Conservation (phyloP, 2,797 vertebrate species). For the Diglossa cyanea region DNA sequence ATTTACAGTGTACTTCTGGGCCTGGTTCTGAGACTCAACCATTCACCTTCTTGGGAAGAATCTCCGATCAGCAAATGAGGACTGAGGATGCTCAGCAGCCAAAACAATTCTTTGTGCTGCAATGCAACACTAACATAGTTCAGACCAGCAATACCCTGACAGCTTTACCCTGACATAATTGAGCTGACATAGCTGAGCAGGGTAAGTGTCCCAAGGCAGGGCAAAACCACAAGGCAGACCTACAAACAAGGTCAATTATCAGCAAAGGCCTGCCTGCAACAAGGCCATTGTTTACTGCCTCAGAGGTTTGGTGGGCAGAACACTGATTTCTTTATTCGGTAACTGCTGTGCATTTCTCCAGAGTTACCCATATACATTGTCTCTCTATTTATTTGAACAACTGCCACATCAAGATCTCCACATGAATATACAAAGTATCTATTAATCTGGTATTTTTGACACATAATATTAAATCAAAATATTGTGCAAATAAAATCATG, state of each 20-base stretch:
- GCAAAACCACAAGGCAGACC: slow-evolving; percentile 4
- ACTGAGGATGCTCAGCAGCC: not conserved
- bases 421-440: not conserved
- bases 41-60: not conserved
- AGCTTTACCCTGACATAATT: slow-evolving; percentile 56
- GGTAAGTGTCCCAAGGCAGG: slow-evolving; percentile 24
- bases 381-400: not conserved
- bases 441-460: not conserved
- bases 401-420: not conserved
- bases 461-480: not conserved
- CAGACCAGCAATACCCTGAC: not conserved
- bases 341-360: not conserved
- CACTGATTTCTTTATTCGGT: slow-evolving; percentile 50
- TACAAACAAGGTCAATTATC: slow-evolving; percentile 56
- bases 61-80: not conserved
- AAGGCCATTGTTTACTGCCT: not conserved
- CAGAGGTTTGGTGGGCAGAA: slow-evolving; percentile 22
- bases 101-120: not conserved
- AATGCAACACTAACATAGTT: not conserved
- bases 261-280: not conserved
- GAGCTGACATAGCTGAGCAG: slow-evolving; percentile 48
- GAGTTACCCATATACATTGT: not conserved
- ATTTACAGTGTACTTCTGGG: not conserved
- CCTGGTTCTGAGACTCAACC: not conserved
- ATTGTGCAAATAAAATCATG: not conserved